Conservation (phyloP, 2,888 invertebrate genomes). For the Acrocyrtus sp. region DNA sequence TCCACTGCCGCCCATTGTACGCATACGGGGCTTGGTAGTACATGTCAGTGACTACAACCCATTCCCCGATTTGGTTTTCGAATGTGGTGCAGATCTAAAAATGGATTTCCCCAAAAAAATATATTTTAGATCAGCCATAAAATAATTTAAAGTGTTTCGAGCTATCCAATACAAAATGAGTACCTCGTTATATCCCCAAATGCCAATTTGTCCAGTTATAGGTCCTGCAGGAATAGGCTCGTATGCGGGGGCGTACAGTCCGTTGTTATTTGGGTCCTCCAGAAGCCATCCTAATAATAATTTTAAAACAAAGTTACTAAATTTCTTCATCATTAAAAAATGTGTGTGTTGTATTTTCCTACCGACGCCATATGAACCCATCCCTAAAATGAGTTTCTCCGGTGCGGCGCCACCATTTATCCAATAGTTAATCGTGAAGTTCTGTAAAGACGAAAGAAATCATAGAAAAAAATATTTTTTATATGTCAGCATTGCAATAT, state of each 20-base stretch:
- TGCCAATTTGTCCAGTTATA: conserved; percentile 65
- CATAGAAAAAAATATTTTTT: background rate
- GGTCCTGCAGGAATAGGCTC: conserved; percentile 65
- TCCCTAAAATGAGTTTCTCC: conserved; percentile 76
- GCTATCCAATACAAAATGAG: background rate
- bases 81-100: conserved; percentile 66
- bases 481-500: background rate
- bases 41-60: conserved; percentile 71
- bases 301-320: no score
- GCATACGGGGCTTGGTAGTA: conserved; percentile 74
- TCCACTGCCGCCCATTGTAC: conserved; percentile 73
- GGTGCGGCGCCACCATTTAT: conserved; percentile 71
- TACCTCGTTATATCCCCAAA: conserved; percentile 67
- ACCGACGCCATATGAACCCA: conserved; percentile 77
- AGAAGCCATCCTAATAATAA: conserved; percentile 72
- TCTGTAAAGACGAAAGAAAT: conserved; percentile 63
- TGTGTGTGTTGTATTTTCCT: background rate
- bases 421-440: conserved; percentile 70
- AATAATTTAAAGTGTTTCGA: no score
- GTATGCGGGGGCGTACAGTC: conserved; percentile 70
- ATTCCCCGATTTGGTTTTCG: conserved; percentile 64
- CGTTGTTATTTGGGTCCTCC: conserved; percentile 66
- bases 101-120: no score
- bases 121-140: no score
- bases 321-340: no score